A percentile compares a stretch with the other conserved stretches of the same genome.
phyloP scores from a whole-genome alignment of 2,888 invertebrate genomes.

The Halictus ligatus region DNA sequence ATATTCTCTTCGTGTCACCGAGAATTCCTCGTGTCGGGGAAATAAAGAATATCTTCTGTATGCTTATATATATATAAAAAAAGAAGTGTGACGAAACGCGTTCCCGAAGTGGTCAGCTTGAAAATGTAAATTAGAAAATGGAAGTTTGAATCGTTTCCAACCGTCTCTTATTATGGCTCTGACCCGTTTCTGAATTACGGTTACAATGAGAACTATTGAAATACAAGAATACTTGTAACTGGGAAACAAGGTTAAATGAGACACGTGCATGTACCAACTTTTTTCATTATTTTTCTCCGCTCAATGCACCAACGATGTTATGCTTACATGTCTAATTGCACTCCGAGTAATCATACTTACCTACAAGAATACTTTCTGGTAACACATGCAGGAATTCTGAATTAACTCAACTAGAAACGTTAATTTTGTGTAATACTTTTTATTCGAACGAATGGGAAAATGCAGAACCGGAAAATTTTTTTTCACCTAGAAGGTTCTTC shows the following conservation, averaged over 20 bases:
- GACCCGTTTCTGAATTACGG: neutral
- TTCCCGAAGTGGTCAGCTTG: neutral
- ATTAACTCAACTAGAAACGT: neutral
- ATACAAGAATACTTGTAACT: neutral
- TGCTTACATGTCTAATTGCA: neutral
- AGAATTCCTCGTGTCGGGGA: neutral
- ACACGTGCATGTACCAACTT: neutral
- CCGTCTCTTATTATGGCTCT: neutral
- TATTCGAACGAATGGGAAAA: neutral
- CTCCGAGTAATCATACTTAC: neutral
- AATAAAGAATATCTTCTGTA: conserved; percentile 9
- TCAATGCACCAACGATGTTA: neutral
- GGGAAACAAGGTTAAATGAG: conserved; percentile 4
- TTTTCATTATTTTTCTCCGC: neutral
- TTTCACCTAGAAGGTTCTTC: no score
- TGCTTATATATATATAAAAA: no score
- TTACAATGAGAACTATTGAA: neutral
- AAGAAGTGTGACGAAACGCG: neutral
- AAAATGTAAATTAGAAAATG: conserved; percentile 13
- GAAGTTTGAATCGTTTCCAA: neutral
- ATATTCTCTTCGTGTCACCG: neutral
- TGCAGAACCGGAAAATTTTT: neutral
- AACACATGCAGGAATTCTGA: neutral
- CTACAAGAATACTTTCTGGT: neutral
- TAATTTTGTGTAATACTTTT: neutral